Evolutionary conservation across 2,113 vertebrate genomes (phyloP).

Genomic region (Upupa epops): DNA sequence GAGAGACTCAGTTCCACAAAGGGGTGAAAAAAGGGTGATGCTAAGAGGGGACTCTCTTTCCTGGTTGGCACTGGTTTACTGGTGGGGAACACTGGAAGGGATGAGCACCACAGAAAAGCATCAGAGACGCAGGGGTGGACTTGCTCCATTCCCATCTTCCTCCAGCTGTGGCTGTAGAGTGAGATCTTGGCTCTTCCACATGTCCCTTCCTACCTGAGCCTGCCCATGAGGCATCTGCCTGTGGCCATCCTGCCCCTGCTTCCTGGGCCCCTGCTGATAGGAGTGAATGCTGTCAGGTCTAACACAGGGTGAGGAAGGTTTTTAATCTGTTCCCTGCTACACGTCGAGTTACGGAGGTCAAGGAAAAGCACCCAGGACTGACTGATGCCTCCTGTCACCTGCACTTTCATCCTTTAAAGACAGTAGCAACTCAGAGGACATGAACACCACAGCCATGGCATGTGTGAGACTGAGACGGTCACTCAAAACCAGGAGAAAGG

Average conservation of each 20-base stretch:
- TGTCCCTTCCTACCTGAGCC: background rate
- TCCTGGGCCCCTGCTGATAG: background rate
- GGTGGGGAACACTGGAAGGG: background rate
- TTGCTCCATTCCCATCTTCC: background rate
- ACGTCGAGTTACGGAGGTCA: background rate
- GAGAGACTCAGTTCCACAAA: background rate
- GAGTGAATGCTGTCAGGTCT: fast-evolving
- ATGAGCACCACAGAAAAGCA: background rate
- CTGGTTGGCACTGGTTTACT: background rate
- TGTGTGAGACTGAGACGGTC: background rate
- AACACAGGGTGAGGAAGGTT: background rate
- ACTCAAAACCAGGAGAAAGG: background rate
- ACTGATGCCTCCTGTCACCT: background rate
- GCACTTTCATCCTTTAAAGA: background rate
- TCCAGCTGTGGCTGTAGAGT: fast-evolving
- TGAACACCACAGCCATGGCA: background rate
- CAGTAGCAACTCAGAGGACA: fast-evolving
- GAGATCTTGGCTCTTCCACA: fast-evolving
- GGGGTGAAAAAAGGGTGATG: background rate
- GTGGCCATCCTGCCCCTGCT: background rate
- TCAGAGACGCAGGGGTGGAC: fast-evolving
- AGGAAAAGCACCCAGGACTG: background rate
- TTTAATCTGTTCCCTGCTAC: background rate
- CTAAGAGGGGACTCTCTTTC: background rate
- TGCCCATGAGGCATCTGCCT: fast-evolving